Evolutionary conservation across 2,888 invertebrate species (phyloP).

Genomic region (Prosapia bicincta): DNA sequence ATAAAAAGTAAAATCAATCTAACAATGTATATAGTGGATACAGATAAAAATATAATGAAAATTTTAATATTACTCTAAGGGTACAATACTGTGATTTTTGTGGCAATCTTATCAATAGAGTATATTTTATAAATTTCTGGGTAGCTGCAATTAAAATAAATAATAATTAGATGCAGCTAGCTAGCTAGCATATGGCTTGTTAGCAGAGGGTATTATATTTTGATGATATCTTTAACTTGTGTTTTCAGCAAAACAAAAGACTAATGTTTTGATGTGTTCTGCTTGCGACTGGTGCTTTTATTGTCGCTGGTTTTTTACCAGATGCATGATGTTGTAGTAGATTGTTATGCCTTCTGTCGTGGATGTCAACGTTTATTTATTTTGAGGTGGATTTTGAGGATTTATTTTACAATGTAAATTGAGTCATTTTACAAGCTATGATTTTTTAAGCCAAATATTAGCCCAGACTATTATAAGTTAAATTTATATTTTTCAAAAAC

Average conservation of each 20-base stretch:
- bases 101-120: not conserved
- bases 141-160: not conserved
- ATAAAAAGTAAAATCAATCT: not conserved
- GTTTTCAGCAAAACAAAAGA: conserved; percentile 17
- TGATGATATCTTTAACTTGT: conserved; percentile 11
- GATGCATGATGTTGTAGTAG: conserved; percentile 25
- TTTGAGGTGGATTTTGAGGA: no score
- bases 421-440: not conserved
- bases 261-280: conserved; percentile 27
- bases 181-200: conserved; percentile 33
- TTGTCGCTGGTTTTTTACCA: conserved; percentile 17
- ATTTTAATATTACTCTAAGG: not conserved
- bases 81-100: not conserved
- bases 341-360: conserved; percentile 24
- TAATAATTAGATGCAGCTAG: not conserved
- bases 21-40: not conserved
- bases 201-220: conserved; percentile 28
- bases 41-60: not conserved
- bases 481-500: no score
- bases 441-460: no score
- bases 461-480: no score
- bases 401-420: not conserved
- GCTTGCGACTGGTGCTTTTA: conserved; percentile 31
- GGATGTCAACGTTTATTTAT: no score
- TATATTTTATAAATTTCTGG: not conserved